phyloP scores from a whole-genome alignment of 2,797 vertebrate species.

The Gallinago solitaria region DNA sequence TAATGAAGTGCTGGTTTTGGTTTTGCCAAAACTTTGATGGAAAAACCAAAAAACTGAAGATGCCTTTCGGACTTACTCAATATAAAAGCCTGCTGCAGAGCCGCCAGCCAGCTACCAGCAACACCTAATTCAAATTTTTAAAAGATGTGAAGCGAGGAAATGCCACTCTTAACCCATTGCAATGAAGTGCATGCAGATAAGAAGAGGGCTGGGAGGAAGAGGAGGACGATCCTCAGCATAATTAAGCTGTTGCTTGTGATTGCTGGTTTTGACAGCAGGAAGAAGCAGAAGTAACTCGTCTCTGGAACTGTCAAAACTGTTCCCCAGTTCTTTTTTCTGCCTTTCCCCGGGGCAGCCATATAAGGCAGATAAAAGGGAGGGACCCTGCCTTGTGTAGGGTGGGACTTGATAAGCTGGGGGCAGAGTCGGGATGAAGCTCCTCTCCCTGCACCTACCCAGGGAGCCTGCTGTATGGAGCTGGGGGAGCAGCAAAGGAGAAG shows the following conservation, averaged over 20 bases:
- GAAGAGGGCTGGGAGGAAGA: not conserved
- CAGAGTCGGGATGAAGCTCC: not conserved
- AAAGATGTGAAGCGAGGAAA: not conserved
- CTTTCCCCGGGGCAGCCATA: not conserved
- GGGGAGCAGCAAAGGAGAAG: not conserved
- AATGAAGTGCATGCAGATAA: not conserved
- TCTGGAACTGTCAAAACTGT: not conserved
- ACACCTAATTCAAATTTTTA: not conserved
- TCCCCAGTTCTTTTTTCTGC: not conserved
- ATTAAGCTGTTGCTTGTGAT: not conserved
- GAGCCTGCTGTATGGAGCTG: not conserved
- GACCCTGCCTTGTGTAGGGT: not conserved
- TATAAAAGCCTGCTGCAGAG: not conserved
- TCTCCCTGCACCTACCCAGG: not conserved
- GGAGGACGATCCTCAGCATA: not conserved
- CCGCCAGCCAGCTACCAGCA: not conserved
- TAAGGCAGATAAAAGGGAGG: conserved; percentile 49
- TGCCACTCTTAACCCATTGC: not conserved
- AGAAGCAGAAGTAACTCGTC: not conserved
- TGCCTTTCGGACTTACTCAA: not conserved
- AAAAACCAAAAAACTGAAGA: not conserved
- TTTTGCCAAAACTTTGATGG: not conserved
- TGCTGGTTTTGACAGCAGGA: not conserved
- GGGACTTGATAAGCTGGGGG: not conserved
- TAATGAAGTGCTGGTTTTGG: not conserved